Conservation (phyloP, 1,140 invertebrate genomes). For the Microplitis mediator region DNA sequence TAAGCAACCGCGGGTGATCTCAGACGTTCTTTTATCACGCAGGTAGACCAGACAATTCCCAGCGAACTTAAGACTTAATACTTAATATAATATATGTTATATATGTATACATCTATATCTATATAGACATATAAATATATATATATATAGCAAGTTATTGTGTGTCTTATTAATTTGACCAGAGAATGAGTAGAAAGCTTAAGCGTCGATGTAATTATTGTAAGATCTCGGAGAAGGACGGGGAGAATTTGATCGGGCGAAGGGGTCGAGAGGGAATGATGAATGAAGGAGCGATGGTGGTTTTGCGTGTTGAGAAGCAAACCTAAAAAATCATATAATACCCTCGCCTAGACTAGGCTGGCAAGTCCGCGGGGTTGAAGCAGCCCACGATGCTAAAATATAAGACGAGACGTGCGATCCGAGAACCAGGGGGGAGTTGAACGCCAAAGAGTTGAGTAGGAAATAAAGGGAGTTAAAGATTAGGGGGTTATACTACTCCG, state of each 20-base stretch:
- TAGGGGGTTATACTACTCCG: conserved; percentile 38
- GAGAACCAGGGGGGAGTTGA: conserved; percentile 25
- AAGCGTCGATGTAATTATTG: conserved; percentile 31
- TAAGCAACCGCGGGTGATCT: conserved; percentile 24
- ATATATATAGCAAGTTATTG: not conserved
- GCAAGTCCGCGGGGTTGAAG: conserved; percentile 28
- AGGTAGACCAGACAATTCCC: not conserved
- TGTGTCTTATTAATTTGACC: conserved; percentile 1
- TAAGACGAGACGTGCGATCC: conserved; percentile 4
- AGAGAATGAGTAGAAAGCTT: conserved; percentile 24
- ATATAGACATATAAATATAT: not conserved
- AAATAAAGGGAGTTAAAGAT: conserved; percentile 31
- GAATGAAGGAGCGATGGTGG: conserved; percentile 58
- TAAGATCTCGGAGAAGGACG: conserved; percentile 2
- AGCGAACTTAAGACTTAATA: not conserved
- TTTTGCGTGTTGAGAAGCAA: conserved; percentile 55
- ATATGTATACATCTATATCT: not conserved
- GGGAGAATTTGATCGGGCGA: conserved; percentile 32
- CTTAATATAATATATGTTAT: not conserved
- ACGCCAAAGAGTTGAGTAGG: conserved; percentile 3
- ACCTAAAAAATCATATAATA: conserved; percentile 2
- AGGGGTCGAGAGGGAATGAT: conserved; percentile 51
- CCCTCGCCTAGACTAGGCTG: not conserved
- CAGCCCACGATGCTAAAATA: not conserved
- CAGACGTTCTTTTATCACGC: conserved; percentile 11